These are phyloP conservation scores for Mungos mungo DNA, from an alignment of 2,113 vertebrate genomes.

Conservation along the genomic window DNA sequence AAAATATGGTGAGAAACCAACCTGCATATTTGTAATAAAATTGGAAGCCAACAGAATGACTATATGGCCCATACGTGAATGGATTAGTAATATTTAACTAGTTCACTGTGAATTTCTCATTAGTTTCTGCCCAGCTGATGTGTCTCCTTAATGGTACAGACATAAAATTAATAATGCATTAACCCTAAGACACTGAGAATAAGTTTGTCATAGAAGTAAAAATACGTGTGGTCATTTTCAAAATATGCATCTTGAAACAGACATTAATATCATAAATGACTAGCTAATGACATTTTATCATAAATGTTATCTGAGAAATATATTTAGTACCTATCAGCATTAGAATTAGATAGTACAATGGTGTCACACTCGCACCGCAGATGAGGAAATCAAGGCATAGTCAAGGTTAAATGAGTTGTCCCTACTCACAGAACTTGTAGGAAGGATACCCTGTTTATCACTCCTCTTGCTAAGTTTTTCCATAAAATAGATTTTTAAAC, in stretches of 20 bases:
- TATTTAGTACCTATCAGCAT: not conserved
- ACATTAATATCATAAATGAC: not conserved
- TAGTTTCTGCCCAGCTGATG: not conserved
- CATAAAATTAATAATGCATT: constrained; percentile 17
- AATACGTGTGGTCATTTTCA: not conserved
- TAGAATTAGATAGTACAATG: not conserved
- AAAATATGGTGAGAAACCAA: not conserved
- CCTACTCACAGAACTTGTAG: not conserved
- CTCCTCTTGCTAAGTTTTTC: not conserved
- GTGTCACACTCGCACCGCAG: not conserved
- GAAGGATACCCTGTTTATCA: not conserved
- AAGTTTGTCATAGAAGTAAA: constrained; percentile 8
- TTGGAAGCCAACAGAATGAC: not conserved
- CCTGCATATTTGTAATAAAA: not conserved
- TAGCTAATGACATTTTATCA: not conserved
- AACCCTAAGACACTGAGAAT: not conserved
- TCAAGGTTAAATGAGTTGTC: not conserved
- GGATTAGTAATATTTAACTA: not conserved
- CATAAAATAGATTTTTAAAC: constrained; percentile 19
- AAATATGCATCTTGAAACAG: not conserved
- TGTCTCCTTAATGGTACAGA: not conserved
- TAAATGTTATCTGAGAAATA: not conserved
- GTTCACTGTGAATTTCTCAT: not conserved
- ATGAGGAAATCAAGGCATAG: not conserved
- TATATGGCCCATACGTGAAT: not conserved